Conservation (phyloP, 2,113 vertebrate species). For the Rhinopomastus cyanomelas region DNA sequence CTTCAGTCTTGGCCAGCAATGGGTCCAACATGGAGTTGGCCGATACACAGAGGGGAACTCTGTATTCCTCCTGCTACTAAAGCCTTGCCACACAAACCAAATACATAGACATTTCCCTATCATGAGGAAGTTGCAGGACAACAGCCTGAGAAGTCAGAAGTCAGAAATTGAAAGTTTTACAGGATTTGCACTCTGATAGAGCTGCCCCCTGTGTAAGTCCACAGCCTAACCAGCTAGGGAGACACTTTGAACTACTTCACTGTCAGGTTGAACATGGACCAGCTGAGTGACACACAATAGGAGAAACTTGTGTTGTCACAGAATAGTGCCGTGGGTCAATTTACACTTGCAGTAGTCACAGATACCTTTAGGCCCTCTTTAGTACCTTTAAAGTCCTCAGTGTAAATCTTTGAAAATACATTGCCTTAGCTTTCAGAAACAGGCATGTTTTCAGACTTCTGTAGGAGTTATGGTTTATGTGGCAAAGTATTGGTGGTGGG, state of each 20-base stretch:
- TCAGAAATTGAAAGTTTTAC: neutral
- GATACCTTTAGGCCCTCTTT: neutral
- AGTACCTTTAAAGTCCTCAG: neutral
- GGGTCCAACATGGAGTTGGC: too few species aligned
- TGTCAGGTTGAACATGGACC: neutral
- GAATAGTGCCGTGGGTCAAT: neutral
- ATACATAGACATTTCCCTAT: neutral
- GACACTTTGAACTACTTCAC: neutral
- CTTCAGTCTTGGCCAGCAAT: too few species aligned
- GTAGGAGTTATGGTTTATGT: neutral
- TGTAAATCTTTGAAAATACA: neutral
- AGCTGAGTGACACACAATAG: neutral
- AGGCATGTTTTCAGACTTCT: neutral
- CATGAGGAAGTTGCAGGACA: neutral
- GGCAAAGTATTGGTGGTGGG: neutral
- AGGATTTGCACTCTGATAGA: neutral
- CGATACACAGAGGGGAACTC: too few species aligned
- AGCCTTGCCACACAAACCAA: too few species aligned
- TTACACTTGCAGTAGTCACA: neutral
- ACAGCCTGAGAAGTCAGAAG: neutral
- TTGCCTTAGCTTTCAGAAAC: neutral
- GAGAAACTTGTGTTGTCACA: neutral
- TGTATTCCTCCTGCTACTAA: too few species aligned
- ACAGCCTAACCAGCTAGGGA: neutral
- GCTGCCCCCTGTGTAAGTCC: neutral